Evolutionary conservation across 2,888 invertebrate genomes (phyloP), one percentile per base, ranked within the genome.

Genomic region (Calameuta idolon): DNA sequence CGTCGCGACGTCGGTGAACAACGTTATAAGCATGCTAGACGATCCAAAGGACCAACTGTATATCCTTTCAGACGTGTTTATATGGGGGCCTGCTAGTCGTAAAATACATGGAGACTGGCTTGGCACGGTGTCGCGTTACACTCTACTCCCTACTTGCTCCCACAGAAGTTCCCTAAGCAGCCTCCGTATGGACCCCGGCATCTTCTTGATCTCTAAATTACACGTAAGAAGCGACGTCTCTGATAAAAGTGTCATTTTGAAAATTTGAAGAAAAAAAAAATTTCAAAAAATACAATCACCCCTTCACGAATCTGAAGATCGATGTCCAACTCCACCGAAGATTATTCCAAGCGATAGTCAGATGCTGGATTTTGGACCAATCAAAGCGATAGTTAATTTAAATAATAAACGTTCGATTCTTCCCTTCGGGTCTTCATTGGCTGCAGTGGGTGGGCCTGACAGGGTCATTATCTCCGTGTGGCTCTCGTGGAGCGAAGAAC

Each of bases 381-480:
- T 30, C 5, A 1, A 11, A 12, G 12, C 69, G 73, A 75, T 74
- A n/a, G 74, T 80, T 68, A 69, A 77, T 79, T 79, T 73, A 55
- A 76, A 80, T 76, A 78, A 68, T 73, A 75, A 77, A 79, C 34
- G 37, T 34, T 34, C 34, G 74, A 34, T 71, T 68, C 11, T 11
- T 74, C 68, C 23, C 69, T 79, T 69, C 37, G 74, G 69, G 75
- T 73, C 40, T 69, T 69, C 75, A 40, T 74, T 69, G 33, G 69
- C 77, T 76, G 68, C 75, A 74, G 76, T 73, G 34, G 74, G 68
- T 69, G 76, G 78, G 80, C 82, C 82, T 86, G 85, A 86, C 83
- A 85, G 79, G 83, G 81, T 84, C 83, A 80, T 86, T 81, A 76
- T 76, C 74, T 74, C 74, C 73, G 69, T 76, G 9, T 71, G 74